Conservation (phyloP, 2,113 vertebrate genomes). For the Symphodus melops region DNA sequence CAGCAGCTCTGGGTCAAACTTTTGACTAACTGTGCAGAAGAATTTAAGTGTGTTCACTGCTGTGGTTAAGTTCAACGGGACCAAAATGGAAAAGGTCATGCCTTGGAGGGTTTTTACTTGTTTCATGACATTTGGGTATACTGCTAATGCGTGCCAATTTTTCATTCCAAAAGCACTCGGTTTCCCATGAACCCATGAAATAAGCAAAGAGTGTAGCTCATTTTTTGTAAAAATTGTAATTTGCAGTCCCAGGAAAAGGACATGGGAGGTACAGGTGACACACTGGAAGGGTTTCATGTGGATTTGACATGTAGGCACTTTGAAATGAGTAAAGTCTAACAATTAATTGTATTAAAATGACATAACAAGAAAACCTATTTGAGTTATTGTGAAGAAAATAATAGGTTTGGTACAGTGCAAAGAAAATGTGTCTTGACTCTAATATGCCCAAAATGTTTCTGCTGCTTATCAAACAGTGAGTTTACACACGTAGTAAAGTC, state of each 20-base stretch:
- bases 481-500: too few relatives aligned
- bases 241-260: neutral
- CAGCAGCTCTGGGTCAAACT: neutral
- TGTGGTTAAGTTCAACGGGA: slow-evolving; percentile 25
- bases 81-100: slow-evolving; percentile 32
- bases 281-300: neutral
- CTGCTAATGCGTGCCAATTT: neutral
- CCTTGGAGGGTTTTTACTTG: slow-evolving; percentile 19
- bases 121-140: slow-evolving; percentile 25
- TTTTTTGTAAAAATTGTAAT: slow-evolving; percentile 19
- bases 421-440: too few relatives aligned
- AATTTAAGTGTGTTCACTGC: slow-evolving; percentile 7
- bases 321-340: neutral
- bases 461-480: too few relatives aligned
- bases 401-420: too few relatives aligned
- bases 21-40: slow-evolving; percentile 24
- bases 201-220: slow-evolving; percentile 5
- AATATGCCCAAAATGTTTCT: too few relatives aligned
- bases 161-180: neutral
- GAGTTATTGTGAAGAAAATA: too few relatives aligned
- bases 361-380: too few relatives aligned
- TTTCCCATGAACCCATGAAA: slow-evolving; percentile 36
- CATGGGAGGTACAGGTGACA: neutral
- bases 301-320: neutral
- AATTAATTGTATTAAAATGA: neutral